A percentile compares a stretch with the other conserved stretches of the same genome.
These are phyloP conservation scores for Chromis chromis DNA, from an alignment of 2,797 vertebrate species.

Conservation along the genomic window DNA sequence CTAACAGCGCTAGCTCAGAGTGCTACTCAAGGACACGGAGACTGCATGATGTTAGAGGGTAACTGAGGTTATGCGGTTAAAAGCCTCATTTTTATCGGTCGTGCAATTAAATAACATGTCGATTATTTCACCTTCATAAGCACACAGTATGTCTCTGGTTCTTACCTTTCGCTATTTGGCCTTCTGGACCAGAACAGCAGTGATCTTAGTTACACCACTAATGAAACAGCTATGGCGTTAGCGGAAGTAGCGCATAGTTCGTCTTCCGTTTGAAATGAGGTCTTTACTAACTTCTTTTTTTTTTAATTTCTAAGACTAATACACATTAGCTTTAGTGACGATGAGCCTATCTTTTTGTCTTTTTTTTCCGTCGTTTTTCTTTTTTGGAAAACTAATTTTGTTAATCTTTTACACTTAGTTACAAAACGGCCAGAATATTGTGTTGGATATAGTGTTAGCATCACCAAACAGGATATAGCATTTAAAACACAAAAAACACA, in stretches of 20 bases:
- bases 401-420: no score
- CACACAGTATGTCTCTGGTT: neutral
- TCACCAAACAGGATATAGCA: no score
- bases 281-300: neutral
- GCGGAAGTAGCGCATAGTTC: slow-evolving; percentile 12
- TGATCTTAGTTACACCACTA: slow-evolving; percentile 31
- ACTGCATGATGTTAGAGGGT: slow-evolving; percentile 25
- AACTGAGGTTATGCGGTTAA: slow-evolving; percentile 2
- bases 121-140: rapidly evolving
- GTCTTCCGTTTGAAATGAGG: slow-evolving; percentile 29
- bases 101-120: neutral
- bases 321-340: no score
- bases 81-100: rapidly evolving
- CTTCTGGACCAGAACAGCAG: slow-evolving; percentile 88
- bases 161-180: slow-evolving; percentile 89
- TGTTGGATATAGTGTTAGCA: no score
- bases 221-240: slow-evolving; percentile 36
- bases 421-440: no score
- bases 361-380: no score
- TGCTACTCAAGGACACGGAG: slow-evolving; percentile 77
- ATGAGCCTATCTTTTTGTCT: no score
- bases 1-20: slow-evolving; percentile 64
- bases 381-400: no score
- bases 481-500: no score
- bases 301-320: slow-evolving; percentile 23